Evolutionary conservation across 2,113 vertebrate species (phyloP), one percentile per base, ranked within the genome.

Genomic region (Macroglossus sobrinus): DNA sequence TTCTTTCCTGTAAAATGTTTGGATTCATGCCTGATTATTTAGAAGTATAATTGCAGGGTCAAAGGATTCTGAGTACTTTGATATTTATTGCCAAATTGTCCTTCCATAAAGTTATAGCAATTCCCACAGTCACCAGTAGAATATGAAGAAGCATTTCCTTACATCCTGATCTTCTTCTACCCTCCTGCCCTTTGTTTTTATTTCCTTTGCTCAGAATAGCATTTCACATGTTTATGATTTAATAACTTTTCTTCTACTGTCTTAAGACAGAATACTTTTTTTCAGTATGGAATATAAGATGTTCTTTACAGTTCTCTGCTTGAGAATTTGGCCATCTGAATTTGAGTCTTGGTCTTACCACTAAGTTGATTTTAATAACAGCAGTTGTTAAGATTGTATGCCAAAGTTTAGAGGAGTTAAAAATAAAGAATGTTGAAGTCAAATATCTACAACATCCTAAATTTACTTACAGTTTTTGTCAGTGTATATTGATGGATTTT

Each of bases 1-100:
- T 76, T 33, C 55, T 88, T 94, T 93, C 30, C 33, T 84, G 10
- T 71, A 47, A 88, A 71, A 53, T 79, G 53, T 93, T 92, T 88
- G 6, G 5, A 68, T 59, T 63, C 19, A 57, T 47, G 9, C 15
- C 40, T 86, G 55, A 76, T 64, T 76, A 76, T 71, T 96, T 82
- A 64, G 69, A 72, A 76, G 8, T 78, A 0, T 50, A 93, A 78
- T 43, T 87, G 12, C 7, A 69, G 43, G 38, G 26, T 57, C 57
- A 61, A 94, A 69, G 53, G 22, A 79, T 55, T 79, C 68, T 43
- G 69, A 69, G 11, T 71, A 82, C 91, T 78, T 76, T 82, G 61
- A 82, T 50, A 72, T 18, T 19, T 71, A 10, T 43, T 57, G n/a
- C 12, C 61, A 76, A 72, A 57, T 95, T 86, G 38, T 87, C 35